Evolutionary conservation across 2,113 vertebrate species (phyloP).

Genomic region (Corapipo altera): DNA sequence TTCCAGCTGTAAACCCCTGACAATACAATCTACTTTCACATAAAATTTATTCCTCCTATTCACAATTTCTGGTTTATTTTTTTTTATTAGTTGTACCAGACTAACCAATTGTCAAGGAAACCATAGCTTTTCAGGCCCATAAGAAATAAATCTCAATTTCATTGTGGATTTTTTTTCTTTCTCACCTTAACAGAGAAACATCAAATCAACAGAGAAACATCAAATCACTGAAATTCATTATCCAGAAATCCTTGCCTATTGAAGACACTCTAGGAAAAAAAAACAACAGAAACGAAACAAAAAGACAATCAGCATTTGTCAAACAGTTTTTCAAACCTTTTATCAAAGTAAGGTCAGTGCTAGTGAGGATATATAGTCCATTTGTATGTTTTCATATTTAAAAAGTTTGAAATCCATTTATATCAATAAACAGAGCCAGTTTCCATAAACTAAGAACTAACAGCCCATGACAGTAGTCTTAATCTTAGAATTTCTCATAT

Average conservation of each 20-base stretch:
- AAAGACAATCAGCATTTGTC: background rate
- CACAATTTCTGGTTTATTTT: background rate
- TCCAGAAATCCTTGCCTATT: background rate
- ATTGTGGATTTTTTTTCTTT: background rate
- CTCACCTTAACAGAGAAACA: background rate
- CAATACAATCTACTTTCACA: background rate
- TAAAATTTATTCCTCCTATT: background rate
- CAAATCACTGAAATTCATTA: background rate
- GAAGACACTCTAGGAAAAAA: background rate
- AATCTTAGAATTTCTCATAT: background rate
- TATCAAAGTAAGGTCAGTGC: background rate
- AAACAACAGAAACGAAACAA: background rate
- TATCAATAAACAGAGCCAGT: background rate
- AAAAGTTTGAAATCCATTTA: background rate
- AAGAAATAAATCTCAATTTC: background rate
- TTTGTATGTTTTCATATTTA: background rate
- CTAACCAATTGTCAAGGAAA: background rate
- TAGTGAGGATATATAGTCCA: background rate
- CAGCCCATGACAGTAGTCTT: background rate
- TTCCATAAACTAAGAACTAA: background rate
- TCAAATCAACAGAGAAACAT: background rate
- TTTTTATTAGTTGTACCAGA: background rate
- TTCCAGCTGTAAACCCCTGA: background rate
- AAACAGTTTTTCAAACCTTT: background rate
- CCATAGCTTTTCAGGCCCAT: background rate